Base-by-base conservation (phyloP, 2,113 vertebrate species). In the Grus americana region DNA sequence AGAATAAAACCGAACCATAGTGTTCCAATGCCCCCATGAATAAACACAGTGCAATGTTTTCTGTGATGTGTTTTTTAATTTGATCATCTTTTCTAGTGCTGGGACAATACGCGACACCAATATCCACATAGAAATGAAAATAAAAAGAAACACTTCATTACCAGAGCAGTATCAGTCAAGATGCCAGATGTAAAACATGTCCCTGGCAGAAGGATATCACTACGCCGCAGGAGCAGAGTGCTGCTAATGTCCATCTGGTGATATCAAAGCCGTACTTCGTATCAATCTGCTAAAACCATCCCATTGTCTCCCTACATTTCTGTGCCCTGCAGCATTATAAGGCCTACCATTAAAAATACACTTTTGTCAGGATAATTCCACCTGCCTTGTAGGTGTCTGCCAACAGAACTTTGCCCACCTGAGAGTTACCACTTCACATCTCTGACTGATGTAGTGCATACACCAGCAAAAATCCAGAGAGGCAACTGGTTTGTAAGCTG, bases 401-500 rank as follows among this genome's bases (percentile, higher is more conserved):
- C 52, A 50, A 15, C 23, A 79, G 47, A 75, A 11, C 44, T 59
- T n/a, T 88, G 81, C 44, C 66, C 26, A 52, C 30, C 24, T 0
- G 0, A 55, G 61, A 18, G 23, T 9, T 9, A 22, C 34, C 23
- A 5, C 1, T 3, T 38, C 40, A 44, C 2, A 0, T 20, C 49
- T 75, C 68, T 26, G 40, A 19, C 29, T 61, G n/a, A 36, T 9
- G 30, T 17, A 6, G 2, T 12, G 14, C 6, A 2, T 1, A 29
- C 9, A 19, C 30, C 81, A 74, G 85, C 42, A 78, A 38, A 72
- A 88, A 61, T 57, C 38, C 80, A 71, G 76, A 42, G 46, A 29
- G 63, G 10, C 15, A 26, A 23, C 40, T 34, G 58, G 8, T 36
- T 40, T 59, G 50, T 4, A 34, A 81, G 68, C 55, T 50, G 15